A percentile compares a stretch with the other conserved stretches of the same genome.
Evolutionary conservation across 2,797 vertebrate species (phyloP).

Genomic region (Takifugu rubripes): DNA sequence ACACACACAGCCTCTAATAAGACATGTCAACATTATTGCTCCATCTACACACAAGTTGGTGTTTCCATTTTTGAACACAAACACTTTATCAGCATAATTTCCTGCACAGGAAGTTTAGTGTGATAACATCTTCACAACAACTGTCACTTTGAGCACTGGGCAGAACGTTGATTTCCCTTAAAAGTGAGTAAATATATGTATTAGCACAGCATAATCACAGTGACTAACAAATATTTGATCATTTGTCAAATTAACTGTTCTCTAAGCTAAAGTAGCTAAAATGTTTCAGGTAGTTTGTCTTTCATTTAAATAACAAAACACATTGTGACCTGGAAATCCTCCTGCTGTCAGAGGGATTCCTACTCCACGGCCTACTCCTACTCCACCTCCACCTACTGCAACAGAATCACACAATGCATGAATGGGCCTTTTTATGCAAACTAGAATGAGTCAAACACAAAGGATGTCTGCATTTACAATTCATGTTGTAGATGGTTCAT

Average conservation of each 20-base stretch:
- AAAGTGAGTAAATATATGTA: conserved; percentile 9
- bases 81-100: conserved; percentile 54
- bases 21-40: conserved; percentile 7
- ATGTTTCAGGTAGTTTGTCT: neutral
- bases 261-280: conserved; percentile 18
- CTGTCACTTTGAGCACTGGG: conserved; percentile 51
- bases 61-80: conserved; percentile 20
- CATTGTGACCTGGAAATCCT: conserved; percentile 57
- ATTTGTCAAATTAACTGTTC: neutral
- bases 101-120: conserved; percentile 55
- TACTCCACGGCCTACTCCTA: conserved; percentile 36
- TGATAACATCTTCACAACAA: conserved; percentile 61
- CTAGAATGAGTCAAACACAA: neutral
- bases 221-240: no score
- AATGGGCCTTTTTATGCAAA: no score
- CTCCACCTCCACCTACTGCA: conserved; percentile 39
- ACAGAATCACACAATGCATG: conserved; percentile 23
- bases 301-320: neutral
- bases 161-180: conserved; percentile 21
- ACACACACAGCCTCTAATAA: neutral
- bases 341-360: conserved; percentile 65
- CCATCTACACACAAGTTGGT: conserved; percentile 9
- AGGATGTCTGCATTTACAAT: neutral
- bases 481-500: neutral
- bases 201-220: neutral